These are phyloP conservation scores for Phenganax marumi DNA, from an alignment of 92 coral and sea anemone species.

Conservation along the genomic window DNA sequence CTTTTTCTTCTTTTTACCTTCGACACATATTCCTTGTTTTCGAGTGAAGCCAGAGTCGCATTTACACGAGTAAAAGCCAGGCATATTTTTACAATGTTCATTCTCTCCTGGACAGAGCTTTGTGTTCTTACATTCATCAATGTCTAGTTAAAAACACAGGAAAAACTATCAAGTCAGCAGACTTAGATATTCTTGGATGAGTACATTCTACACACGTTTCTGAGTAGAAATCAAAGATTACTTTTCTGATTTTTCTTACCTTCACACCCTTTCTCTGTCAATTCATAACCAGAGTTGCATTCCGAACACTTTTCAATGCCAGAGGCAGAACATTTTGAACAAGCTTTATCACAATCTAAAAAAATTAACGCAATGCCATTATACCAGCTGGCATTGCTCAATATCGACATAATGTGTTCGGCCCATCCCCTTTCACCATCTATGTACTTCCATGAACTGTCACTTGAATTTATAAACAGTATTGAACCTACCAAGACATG, in stretches of 20 bases:
- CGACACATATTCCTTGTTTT: slow-evolving; percentile 74
- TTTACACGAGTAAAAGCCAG: slow-evolving; percentile 78
- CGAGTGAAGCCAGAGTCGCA: slow-evolving; percentile 75
- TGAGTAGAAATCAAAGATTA: background rate
- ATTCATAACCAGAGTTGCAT: slow-evolving; percentile 79
- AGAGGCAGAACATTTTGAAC: slow-evolving; percentile 73
- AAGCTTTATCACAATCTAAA: slow-evolving; percentile 74
- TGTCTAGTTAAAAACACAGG: slow-evolving; percentile 52
- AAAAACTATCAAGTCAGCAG: background rate
- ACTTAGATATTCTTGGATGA: too few species aligned
- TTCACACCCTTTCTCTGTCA: slow-evolving; percentile 78
- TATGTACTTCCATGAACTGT: background rate
- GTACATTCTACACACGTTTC: background rate
- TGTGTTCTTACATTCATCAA: slow-evolving; percentile 71
- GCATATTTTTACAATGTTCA: slow-evolving; percentile 69
- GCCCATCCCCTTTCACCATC: background rate
- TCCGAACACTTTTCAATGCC: slow-evolving; percentile 75
- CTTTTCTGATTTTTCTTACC: slow-evolving; percentile 49
- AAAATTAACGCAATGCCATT: too few species aligned
- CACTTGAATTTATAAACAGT: background rate
- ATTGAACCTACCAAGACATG: slow-evolving; percentile 67
- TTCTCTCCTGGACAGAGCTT: slow-evolving; percentile 66
- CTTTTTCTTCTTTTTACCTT: slow-evolving; percentile 65
- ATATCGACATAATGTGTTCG: background rate
- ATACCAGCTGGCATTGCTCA: too few species aligned